A percentile compares a stretch with the other conserved stretches of the same genome.
Evolutionary conservation across 2,113 vertebrate genomes (phyloP).

Genomic region (Lophius piscatorius): DNA sequence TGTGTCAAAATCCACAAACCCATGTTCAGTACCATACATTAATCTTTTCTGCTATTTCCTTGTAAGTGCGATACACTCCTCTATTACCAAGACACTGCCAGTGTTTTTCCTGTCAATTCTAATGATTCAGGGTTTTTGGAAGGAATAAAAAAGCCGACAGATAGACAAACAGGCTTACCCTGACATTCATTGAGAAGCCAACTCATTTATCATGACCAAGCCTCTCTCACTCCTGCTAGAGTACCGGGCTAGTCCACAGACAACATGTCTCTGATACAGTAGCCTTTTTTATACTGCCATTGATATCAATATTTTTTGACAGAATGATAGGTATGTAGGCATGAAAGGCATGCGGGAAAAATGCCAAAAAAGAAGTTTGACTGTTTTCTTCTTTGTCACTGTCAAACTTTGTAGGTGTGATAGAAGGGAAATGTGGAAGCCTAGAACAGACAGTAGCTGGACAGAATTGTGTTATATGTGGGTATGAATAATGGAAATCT

Average conservation of each 20-base stretch:
- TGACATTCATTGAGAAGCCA: conserved; percentile 41
- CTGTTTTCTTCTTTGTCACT: too few species aligned
- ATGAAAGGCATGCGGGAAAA: conserved; percentile 10
- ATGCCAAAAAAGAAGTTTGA: too few species aligned
- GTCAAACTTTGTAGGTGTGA: too few species aligned
- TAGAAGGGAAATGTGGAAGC: too few species aligned
- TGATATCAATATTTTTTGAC: conserved; percentile 12
- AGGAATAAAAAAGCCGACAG: conserved; percentile 48
- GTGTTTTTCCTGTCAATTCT: conserved; percentile 57
- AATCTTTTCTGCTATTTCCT: conserved; percentile 37
- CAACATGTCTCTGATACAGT: conserved; percentile 29
- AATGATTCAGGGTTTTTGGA: conserved; percentile 58
- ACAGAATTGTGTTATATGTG: too few species aligned
- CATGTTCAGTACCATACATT: too few species aligned
- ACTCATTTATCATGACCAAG: conserved; percentile 51
- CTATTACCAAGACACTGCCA: conserved; percentile 38
- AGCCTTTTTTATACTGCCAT: conserved; percentile 29
- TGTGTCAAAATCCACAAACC: too few species aligned
- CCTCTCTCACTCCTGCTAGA: conserved; percentile 26
- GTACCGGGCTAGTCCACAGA: conserved; percentile 20
- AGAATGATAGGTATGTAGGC: conserved; percentile 5
- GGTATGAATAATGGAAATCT: too few species aligned
- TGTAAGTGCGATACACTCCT: conserved; percentile 23
- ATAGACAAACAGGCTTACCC: conserved; percentile 38
- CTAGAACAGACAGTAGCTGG: too few species aligned